Evolutionary conservation across 2,797 vertebrate species (phyloP), one percentile per base, ranked within the genome.

Genomic region (Etheostoma perlongum): DNA sequence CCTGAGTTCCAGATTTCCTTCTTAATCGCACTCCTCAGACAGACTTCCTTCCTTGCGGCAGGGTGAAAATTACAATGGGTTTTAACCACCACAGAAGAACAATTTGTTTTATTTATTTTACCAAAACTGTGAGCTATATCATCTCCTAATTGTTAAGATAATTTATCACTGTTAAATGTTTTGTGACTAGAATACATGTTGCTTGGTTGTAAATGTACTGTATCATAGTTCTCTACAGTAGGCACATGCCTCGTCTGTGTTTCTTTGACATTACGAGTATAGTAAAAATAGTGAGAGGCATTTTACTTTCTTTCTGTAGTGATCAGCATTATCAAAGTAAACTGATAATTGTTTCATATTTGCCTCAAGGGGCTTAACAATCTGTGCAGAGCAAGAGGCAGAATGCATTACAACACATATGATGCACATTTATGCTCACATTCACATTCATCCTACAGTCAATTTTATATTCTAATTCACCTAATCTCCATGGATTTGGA

Each of bases 401-500:
- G 3, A 18, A 40, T 16, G n/a, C 21, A 21, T 66, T n/a, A 44
- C 51, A n/a, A 27, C 44, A 23, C 33, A 46, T 15, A 54, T 18
- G 8, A 49, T 14, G 1, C 19, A n/a, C n/a, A n/a, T n/a, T 49
- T 19, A 14, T 36, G 23, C 49, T 47, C 66, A 52, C 21, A 66
- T 71, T 49, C 13, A 27, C 27, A 52, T n/a, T n/a, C n/a, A n/a
- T n/a, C 33, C 25, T 18, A 9, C 2, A 9, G 18, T 15, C 40
- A 46, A 19, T 54, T 55, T 40, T 54, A 61, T 46, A 66, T 42
- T 65, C 13, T 40, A 30, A 51, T 52, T 27, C 42, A 64, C 9
- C 25, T 18, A 30, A 44, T 36, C 16, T 51, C 23, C 11, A 42
- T 66, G 19, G 46, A 21, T 48, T 10, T 51, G 27, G 11, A 47